Percentiles rank a stretch among this genome's conserved stretches.
Evolutionary conservation across 2,113 vertebrate species (phyloP).

Genomic region (Capricornis sumatraensis): DNA sequence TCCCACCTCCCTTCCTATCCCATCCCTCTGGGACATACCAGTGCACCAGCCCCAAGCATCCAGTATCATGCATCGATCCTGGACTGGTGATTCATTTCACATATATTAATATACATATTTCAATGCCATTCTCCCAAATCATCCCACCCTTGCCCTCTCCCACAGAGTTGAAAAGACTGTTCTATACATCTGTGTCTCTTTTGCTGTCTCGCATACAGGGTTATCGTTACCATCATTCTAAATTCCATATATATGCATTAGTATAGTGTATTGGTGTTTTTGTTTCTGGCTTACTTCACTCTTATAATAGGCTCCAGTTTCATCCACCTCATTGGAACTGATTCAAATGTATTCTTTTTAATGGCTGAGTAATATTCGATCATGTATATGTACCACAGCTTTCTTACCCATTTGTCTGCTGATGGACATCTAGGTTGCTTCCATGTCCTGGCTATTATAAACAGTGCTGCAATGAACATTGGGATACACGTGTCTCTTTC

Average conservation of each 20-base stretch:
- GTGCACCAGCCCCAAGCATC: not conserved
- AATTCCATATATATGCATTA: not conserved
- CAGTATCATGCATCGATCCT: not conserved
- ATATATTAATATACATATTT: not conserved
- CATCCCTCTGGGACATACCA: not conserved
- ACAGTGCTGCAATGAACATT: no score
- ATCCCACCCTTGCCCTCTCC: not conserved
- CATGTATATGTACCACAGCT: no score
- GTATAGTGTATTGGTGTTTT: not conserved
- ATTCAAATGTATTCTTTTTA: no score
- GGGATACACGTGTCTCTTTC: no score
- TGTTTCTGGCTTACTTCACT: not conserved
- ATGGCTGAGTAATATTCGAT: no score
- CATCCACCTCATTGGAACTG: not conserved
- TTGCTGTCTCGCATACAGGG: not conserved
- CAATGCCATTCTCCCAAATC: not conserved
- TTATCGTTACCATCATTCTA: not conserved
- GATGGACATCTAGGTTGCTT: no score
- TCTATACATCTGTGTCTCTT: not conserved
- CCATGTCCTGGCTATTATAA: no score
- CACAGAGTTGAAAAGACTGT: not conserved
- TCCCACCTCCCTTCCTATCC: not conserved
- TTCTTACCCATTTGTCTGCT: no score
- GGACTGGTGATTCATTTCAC: not conserved
- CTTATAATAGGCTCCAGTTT: not conserved